phyloP scores from a whole-genome alignment of 1,140 invertebrate species.

The Neelides sp. region DNA sequence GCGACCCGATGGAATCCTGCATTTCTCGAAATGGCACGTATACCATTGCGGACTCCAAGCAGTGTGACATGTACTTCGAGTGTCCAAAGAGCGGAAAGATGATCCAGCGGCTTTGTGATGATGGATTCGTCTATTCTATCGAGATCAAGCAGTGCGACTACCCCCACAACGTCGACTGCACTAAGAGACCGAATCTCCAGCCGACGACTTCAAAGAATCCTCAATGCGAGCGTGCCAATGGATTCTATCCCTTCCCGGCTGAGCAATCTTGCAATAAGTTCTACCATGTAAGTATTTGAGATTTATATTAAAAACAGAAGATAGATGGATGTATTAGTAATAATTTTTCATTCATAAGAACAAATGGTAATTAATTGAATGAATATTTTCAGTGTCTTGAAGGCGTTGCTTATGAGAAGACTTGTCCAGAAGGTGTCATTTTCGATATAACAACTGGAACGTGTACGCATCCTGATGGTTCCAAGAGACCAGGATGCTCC shows the following conservation, averaged over 20 bases:
- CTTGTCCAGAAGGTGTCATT: slow-evolving; percentile 38
- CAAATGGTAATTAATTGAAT: slow-evolving; percentile 31
- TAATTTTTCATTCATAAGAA: background rate
- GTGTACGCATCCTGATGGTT: slow-evolving; percentile 33
- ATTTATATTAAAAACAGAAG: too few species aligned
- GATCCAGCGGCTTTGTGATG: slow-evolving; percentile 36
- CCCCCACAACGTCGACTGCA: slow-evolving; percentile 36
- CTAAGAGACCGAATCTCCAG: slow-evolving; percentile 32
- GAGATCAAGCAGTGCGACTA: slow-evolving; percentile 35
- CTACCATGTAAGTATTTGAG: slow-evolving; percentile 30
- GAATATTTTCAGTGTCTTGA: slow-evolving; percentile 29
- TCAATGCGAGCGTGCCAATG: slow-evolving; percentile 35
- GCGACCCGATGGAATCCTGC: slow-evolving; percentile 13
- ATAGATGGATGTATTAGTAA: too few species aligned
- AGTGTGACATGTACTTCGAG: slow-evolving; percentile 39
- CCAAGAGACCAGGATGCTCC: slow-evolving; percentile 27
- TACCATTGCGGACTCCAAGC: slow-evolving; percentile 34
- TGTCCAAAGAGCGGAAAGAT: slow-evolving; percentile 34
- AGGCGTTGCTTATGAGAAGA: slow-evolving; percentile 30
- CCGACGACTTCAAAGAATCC: slow-evolving; percentile 28
- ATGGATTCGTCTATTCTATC: slow-evolving; percentile 37
- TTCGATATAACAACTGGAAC: slow-evolving; percentile 34
- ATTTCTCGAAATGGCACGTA: slow-evolving; percentile 19
- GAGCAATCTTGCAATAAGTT: slow-evolving; percentile 35
- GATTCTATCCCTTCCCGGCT: slow-evolving; percentile 33